A percentile compares a stretch with the other conserved stretches of the same genome.
Conservation (phyloP, 2,113 vertebrate species). For the Pagrus major region DNA sequence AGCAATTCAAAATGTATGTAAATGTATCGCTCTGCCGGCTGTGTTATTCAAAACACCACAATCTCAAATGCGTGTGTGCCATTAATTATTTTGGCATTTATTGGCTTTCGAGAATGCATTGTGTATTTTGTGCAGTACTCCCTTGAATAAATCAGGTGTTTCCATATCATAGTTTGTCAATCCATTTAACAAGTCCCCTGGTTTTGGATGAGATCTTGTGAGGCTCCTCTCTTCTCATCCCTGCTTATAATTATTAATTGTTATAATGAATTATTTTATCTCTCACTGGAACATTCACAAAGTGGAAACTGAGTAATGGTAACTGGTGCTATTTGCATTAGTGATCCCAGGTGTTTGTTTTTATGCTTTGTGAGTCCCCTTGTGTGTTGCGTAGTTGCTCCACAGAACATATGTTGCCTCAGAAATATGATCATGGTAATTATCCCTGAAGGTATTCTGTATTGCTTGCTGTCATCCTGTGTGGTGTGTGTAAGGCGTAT, state of each 20-base stretch:
- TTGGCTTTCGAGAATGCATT: background rate
- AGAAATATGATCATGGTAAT: slow-evolving; percentile 70
- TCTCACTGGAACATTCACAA: slow-evolving; percentile 24
- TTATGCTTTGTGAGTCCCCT: slow-evolving; percentile 19
- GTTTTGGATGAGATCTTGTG: background rate
- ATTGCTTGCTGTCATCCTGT: slow-evolving; percentile 60
- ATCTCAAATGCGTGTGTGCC: slow-evolving; percentile 1
- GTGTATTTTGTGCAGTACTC: background rate
- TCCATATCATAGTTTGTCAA: background rate
- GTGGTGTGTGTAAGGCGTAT: slow-evolving; percentile 45
- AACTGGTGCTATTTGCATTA: slow-evolving; percentile 44
- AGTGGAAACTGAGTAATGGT: slow-evolving; percentile 51
- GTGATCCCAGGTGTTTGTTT: slow-evolving; percentile 48
- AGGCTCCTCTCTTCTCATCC: background rate
- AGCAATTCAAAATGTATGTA: slow-evolving; percentile 8
- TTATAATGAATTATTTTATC: slow-evolving; percentile 35
- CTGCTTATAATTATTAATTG: slow-evolving; percentile 18
- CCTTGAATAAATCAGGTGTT: background rate
- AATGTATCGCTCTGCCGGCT: background rate
- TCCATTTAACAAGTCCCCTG: background rate
- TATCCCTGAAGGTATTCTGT: slow-evolving; percentile 56
- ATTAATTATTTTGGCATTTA: slow-evolving; percentile 1
- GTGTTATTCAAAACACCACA: slow-evolving; percentile 17
- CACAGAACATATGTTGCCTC: slow-evolving; percentile 60
- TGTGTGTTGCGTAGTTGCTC: slow-evolving; percentile 7